These are phyloP conservation scores for Sarcophaga subvicina DNA, from an alignment of 2,888 invertebrate genomes.

Conservation along the genomic window DNA sequence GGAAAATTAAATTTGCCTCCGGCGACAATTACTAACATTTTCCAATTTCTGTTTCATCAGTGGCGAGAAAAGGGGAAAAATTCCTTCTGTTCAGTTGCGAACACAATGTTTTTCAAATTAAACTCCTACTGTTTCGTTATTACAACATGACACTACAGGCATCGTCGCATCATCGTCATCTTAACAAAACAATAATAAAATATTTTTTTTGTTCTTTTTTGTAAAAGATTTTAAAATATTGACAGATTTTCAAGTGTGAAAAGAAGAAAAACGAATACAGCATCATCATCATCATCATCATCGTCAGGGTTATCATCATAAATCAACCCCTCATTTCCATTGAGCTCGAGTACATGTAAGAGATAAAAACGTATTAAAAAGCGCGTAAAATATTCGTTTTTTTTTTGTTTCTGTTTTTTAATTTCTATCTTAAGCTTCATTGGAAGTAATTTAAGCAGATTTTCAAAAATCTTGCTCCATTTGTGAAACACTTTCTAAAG, in stretches of 20 bases:
- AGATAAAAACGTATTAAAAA: neutral
- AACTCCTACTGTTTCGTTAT: constrained; percentile 72
- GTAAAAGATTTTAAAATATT: constrained; percentile 55
- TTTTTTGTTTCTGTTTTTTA: neutral
- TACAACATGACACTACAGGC: constrained; percentile 65
- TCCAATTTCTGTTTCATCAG: neutral
- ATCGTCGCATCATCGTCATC: neutral
- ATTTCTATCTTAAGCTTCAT: neutral
- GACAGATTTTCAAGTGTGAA: constrained; percentile 64
- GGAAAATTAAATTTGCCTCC: constrained; percentile 38
- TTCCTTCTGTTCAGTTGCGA: neutral
- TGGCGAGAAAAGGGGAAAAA: constrained; percentile 43
- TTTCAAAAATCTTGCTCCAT: constrained; percentile 27
- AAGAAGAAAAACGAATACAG: neutral
- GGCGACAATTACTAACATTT: constrained; percentile 14
- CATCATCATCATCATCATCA: neutral
- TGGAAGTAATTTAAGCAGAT: constrained; percentile 41
- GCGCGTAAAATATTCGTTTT: neutral
- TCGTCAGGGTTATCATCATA: neutral
- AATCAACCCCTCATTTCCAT: constrained; percentile 40
- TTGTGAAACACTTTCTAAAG: constrained; percentile 19
- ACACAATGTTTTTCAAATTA: constrained; percentile 66
- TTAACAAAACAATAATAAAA: constrained; percentile 58
- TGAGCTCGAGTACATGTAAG: neutral
- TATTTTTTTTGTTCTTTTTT: neutral